Base-by-base conservation (phyloP, 1,140 invertebrate genomes). In the Sycobia sp. region DNA sequence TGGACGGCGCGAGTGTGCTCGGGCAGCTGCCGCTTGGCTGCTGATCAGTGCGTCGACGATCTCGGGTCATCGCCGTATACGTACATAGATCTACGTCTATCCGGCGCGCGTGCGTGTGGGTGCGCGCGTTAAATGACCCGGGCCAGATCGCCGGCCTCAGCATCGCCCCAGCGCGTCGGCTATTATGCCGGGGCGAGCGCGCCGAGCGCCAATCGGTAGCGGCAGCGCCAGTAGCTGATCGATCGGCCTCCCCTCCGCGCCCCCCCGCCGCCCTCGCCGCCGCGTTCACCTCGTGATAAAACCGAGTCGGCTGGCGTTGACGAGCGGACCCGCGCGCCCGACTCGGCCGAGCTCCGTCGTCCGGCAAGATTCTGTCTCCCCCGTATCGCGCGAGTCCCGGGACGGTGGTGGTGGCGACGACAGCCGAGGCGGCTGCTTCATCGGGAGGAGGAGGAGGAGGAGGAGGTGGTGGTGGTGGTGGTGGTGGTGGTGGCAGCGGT, bases 301-400 rank as follows among this genome's bases (percentile, higher is more conserved):
- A n/a, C n/a, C n/a, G n/a, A n/a, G n/a, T n/a, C n/a, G n/a, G n/a
- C 25, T 11, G 14, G 16, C 23, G 59, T 20, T 7, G 2, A 4
- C 39, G 41, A 5, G 29, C 27, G 25, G 44, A 8, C 20, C 25
- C 11, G 29, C 29, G 5, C 29, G 11, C 29, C 11, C 29, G 29
- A 4, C 29, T 32, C 16, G n/a, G 22, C 14, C 34, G 36, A 13
- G 18, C 1, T 1, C 0, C 54, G 27, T n/a, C 14, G 23, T 2
- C 3, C 25, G 53, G 14, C 77, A 82, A 82, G 67, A 82, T 81
- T 82, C 74, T 78, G 73, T 80, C 79, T 64, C 74, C 78, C 68
- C 71, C 74, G 70, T 76, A 77, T 62, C 72, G 67, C 32, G 67
- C 68, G 51, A 80, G 76, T 79, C 74, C 76, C 75, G 79, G 76